Evolutionary conservation across 2,797 vertebrate species (phyloP).

Genomic region (Gobionotothen gibberifrons): DNA sequence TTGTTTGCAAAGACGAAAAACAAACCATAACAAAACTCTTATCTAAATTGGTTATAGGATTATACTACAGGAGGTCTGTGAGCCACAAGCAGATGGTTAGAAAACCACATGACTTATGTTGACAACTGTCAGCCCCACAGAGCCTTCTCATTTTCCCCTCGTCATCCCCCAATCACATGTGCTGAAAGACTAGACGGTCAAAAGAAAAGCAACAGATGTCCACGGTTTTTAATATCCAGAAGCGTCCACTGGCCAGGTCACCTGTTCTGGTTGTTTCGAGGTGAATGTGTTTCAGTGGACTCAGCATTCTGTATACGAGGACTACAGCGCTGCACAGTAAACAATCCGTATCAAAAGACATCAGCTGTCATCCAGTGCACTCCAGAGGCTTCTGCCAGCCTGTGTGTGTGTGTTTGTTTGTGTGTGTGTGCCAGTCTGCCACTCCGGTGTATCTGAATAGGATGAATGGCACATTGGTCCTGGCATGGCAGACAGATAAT

Average conservation of each 20-base stretch:
- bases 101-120: constrained; percentile 67
- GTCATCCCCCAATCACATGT: constrained; percentile 34
- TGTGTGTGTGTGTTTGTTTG: constrained; percentile 25
- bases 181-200: constrained; percentile 59
- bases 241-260: constrained; percentile 53
- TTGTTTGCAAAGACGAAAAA: neutral
- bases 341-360: constrained; percentile 73
- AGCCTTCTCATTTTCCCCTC: neutral
- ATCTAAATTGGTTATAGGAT: constrained; percentile 17
- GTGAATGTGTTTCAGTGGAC: constrained; percentile 68
- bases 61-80: constrained; percentile 14
- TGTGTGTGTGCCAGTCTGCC: constrained; percentile 47
- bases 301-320: constrained; percentile 66
- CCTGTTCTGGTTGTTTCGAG: constrained; percentile 62
- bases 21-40: neutral
- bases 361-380: constrained; percentile 63
- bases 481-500: constrained; percentile 61
- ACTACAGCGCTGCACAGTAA: constrained; percentile 41
- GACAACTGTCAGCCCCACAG: constrained; percentile 62
- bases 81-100: constrained; percentile 50
- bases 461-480: constrained; percentile 51
- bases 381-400: constrained; percentile 74
- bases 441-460: constrained; percentile 56
- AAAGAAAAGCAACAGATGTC: constrained; percentile 59
- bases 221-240: constrained; percentile 72